A percentile compares a stretch with the other conserved stretches of the same genome.
Conservation (phyloP, 2,888 invertebrate species). For the Chrysomela aeneicollis region DNA sequence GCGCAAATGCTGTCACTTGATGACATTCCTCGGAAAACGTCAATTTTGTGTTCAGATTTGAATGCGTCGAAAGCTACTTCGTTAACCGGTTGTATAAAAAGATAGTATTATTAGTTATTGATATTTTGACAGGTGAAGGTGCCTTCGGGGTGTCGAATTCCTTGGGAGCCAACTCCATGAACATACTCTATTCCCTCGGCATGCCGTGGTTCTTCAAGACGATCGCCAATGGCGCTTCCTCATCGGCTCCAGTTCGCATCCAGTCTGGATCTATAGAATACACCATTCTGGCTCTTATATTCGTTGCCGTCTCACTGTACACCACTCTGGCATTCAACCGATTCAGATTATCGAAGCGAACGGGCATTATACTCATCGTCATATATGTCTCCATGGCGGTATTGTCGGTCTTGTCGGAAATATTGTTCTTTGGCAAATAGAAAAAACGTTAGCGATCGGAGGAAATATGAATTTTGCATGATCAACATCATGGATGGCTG, state of each 20-base stretch:
- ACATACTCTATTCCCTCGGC: conserved; percentile 83
- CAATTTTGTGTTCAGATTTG: no score
- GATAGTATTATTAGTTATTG: no score
- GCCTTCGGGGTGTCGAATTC: conserved; percentile 90
- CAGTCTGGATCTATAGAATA: conserved; percentile 83
- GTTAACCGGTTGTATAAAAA: no score
- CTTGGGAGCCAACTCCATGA: conserved; percentile 84
- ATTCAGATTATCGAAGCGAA: conserved; percentile 73
- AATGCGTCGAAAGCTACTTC: no score
- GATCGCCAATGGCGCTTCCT: conserved; percentile 62
- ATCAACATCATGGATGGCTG: background rate
- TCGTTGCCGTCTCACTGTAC: conserved; percentile 77
- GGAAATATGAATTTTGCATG: no score
- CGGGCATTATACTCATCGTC: conserved; percentile 71
- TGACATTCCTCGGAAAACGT: no score
- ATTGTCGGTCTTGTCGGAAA: conserved; percentile 80
- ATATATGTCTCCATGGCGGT: conserved; percentile 77
- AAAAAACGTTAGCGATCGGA: background rate
- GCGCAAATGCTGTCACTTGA: no score
- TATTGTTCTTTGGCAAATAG: conserved; percentile 57
- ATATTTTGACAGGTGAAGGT: conserved; percentile 72
- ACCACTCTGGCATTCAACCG: conserved; percentile 72
- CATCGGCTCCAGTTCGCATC: conserved; percentile 67
- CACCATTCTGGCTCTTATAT: conserved; percentile 79
- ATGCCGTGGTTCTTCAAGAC: conserved; percentile 86